Evolutionary conservation across 2,797 vertebrate species (phyloP).

Genomic region (Spatula versicolor): DNA sequence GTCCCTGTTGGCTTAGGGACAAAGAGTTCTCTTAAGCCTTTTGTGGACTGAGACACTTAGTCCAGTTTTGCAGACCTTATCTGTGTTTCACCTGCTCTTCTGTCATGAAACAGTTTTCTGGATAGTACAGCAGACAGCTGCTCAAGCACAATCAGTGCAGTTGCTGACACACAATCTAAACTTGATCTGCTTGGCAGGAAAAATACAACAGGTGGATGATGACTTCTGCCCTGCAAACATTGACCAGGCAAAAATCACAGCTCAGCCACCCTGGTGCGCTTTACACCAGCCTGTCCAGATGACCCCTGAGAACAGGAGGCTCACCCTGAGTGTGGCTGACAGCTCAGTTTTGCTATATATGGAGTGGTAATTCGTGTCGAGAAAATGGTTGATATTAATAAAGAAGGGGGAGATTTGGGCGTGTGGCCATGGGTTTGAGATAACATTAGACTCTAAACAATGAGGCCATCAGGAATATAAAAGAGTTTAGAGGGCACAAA

Average conservation of each 20-base stretch:
- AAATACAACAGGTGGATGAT: not conserved
- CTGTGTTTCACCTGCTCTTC: not conserved
- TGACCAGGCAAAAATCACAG: not conserved
- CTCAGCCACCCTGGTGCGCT: not conserved
- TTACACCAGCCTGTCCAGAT: not conserved
- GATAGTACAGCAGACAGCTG: not conserved
- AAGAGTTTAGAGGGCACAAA: too few species aligned
- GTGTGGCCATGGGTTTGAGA: too few species aligned
- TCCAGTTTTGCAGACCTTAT: not conserved
- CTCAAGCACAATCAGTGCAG: not conserved
- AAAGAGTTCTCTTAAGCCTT: not conserved
- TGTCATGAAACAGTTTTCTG: not conserved
- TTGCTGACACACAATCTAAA: not conserved
- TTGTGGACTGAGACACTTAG: not conserved
- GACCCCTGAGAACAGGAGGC: not conserved
- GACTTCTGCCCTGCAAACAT: not conserved
- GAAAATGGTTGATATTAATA: too few species aligned
- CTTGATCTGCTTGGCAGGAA: not conserved
- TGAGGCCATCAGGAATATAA: too few species aligned
- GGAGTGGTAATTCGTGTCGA: too few species aligned
- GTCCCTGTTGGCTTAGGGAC: not conserved
- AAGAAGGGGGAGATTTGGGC: too few species aligned
- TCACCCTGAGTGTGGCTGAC: accelerated
- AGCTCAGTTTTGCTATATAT: not conserved
- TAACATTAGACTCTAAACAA: too few species aligned